Base-by-base conservation (phyloP, 2,797 vertebrate species). In the Oryzias sinensis region DNA sequence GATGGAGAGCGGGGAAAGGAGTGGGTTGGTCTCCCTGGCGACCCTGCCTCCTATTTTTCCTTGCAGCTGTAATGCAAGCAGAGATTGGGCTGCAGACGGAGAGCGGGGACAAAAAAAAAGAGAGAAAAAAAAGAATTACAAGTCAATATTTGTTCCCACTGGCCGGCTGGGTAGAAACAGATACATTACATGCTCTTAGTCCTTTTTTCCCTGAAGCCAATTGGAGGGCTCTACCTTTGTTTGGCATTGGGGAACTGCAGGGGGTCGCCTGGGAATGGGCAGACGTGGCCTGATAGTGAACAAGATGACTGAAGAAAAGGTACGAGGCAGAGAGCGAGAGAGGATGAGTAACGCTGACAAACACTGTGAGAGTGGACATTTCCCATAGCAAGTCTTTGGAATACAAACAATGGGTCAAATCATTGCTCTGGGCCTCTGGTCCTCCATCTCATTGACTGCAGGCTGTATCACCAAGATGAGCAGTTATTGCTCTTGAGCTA, bases 121-220 rank as follows among this genome's bases (percentile, higher is more conserved):
- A 18, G 20, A 22, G 3, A 22, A 22, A 22, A 77, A 65, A 87
- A 82, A 87, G 88, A 90, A 91, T 90, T 87, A 81, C 81, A 72
- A 83, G 90, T 93, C 92, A 93, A 92, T 92, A 92, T 93, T 93
- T 92, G 91, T 81, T 91, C 90, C 86, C 87, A 65, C 87, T 66
- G 85, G 84, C 90, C 79, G 76, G 67, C 72, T 50, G 68, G 87
- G 84, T 82, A 65, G 89, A 90, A 90, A 87, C 81, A 88, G 90
- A 92, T 89, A 89, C 90, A 90, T 92, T 91, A 91, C 87, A 80
- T 76, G 84, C 76, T 81, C 80, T 76, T 62, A 68, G 74, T 77
- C 63, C 65, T 72, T 70, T 18, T 59, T 47, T 62, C 79, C 56
- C 72, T 46, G 41, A 88, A 88, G 87, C 77, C 86, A 89, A 89